phyloP scores from a whole-genome alignment of 1,140 invertebrate genomes.

The Pseudomyrmex cubaensis region DNA sequence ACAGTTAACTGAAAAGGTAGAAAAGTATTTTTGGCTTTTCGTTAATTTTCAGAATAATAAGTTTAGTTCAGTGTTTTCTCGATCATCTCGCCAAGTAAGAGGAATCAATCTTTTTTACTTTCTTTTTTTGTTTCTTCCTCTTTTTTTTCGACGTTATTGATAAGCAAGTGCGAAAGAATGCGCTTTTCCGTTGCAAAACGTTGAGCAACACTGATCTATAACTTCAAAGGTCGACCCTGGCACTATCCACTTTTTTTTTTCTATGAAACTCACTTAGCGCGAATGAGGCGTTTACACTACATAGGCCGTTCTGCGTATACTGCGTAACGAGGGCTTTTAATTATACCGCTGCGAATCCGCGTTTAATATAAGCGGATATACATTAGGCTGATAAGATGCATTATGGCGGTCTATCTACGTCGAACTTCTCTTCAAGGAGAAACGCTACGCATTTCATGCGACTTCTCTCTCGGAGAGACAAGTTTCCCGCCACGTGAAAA shows the following conservation, averaged over 20 bases:
- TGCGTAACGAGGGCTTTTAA: slow-evolving; percentile 19
- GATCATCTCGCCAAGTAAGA: no score
- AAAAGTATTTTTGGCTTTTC: background rate
- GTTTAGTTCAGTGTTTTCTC: slow-evolving; percentile 10
- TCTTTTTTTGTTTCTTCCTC: background rate
- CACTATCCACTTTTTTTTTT: slow-evolving; percentile 25
- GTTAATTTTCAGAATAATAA: background rate
- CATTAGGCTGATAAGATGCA: slow-evolving; percentile 39
- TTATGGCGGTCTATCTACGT: background rate
- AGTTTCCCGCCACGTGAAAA: background rate
- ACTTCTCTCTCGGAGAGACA: background rate
- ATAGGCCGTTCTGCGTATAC: slow-evolving; percentile 31
- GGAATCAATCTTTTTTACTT: background rate
- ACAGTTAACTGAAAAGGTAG: slow-evolving; percentile 4
- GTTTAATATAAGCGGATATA: slow-evolving; percentile 31
- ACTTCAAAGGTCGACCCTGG: slow-evolving; percentile 50
- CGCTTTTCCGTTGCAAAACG: background rate
- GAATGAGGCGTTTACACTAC: slow-evolving; percentile 47
- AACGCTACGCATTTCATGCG: background rate
- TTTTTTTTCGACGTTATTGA: background rate
- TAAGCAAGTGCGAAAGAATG: slow-evolving; percentile 12
- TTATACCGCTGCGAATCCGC: slow-evolving; percentile 31
- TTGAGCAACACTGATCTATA: slow-evolving; percentile 52
- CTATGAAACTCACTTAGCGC: slow-evolving; percentile 30
- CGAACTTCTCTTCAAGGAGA: background rate